Evolutionary conservation across 1,140 invertebrate genomes (phyloP).

Genomic region (Amyelois transitella): DNA sequence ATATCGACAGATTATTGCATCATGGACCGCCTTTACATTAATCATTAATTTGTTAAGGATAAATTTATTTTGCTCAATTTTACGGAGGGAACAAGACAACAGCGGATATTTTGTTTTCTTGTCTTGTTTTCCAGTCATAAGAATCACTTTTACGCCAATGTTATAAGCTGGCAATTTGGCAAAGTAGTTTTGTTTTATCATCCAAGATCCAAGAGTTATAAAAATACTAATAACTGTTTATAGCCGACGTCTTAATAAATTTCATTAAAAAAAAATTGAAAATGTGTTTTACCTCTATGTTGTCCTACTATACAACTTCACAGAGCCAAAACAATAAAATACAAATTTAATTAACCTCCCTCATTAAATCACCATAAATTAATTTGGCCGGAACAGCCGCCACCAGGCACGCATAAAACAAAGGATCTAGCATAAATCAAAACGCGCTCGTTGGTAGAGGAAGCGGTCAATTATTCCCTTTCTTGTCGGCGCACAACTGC

Average conservation of each 20-base stretch:
- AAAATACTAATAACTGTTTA: too few relatives aligned
- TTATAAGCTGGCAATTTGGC: too few relatives aligned
- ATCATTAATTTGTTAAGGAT: not conserved
- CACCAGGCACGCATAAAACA: slow-evolving; percentile 48
- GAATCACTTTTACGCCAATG: too few relatives aligned
- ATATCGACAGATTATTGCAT: not conserved
- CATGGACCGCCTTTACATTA: not conserved
- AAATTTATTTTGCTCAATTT: too few relatives aligned
- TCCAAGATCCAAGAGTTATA: too few relatives aligned
- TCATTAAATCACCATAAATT: slow-evolving; percentile 30
- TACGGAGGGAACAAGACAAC: too few relatives aligned
- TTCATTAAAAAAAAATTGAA: too few relatives aligned
- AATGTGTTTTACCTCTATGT: too few relatives aligned
- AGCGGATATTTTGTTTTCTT: too few relatives aligned
- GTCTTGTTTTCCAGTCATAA: too few relatives aligned
- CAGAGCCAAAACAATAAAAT: not conserved
- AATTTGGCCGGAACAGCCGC: slow-evolving; percentile 14
- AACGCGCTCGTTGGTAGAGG: slow-evolving; percentile 43
- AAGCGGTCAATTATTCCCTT: slow-evolving; percentile 59
- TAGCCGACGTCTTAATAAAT: too few relatives aligned
- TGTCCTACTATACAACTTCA: not conserved
- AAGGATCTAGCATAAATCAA: slow-evolving; percentile 49
- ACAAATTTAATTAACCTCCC: not conserved
- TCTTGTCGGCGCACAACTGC: slow-evolving; percentile 20
- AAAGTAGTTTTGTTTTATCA: too few relatives aligned